Evolutionary conservation across 2,888 invertebrate species (phyloP).

Genomic region (Agonopterix alstromeriana): DNA sequence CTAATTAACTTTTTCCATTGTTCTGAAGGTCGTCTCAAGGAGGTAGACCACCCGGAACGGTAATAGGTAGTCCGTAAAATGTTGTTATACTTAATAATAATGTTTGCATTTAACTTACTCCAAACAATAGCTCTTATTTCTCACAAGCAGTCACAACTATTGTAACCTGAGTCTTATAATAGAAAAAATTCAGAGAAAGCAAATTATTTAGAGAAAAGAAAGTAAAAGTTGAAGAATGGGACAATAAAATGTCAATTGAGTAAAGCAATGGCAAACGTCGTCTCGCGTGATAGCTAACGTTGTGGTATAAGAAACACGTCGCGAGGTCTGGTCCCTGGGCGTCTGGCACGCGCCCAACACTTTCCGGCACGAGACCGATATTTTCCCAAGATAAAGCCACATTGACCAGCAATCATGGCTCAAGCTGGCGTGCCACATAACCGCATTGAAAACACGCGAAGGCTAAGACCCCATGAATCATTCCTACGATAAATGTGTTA

Average conservation of each 20-base stretch:
- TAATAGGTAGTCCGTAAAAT: slow-evolving; percentile 21
- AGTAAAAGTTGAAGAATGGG: slow-evolving; percentile 2
- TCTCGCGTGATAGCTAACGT: slow-evolving; percentile 10
- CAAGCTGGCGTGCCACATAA: slow-evolving; percentile 36
- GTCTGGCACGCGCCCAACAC: slow-evolving; percentile 53
- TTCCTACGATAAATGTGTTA: slow-evolving; percentile 3
- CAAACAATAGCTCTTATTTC: slow-evolving; percentile 19
- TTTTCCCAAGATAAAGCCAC: slow-evolving; percentile 50
- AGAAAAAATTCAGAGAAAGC: too few species aligned
- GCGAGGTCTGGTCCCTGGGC: slow-evolving; percentile 2
- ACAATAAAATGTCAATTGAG: neutral
- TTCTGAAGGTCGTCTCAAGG: slow-evolving; percentile 42
- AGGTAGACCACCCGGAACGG: slow-evolving; percentile 36
- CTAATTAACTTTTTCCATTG: slow-evolving; percentile 21
- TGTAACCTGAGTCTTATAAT: too few species aligned
- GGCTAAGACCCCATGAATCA: slow-evolving; percentile 17
- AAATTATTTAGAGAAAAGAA: too few species aligned
- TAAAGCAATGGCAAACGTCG: neutral
- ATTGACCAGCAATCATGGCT: slow-evolving; percentile 27
- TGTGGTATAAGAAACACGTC: too few species aligned
- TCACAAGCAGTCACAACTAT: slow-evolving; percentile 8
- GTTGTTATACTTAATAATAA: slow-evolving; percentile 20
- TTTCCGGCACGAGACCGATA: slow-evolving; percentile 53
- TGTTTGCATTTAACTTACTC: slow-evolving; percentile 17
- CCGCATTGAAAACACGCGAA: slow-evolving; percentile 42